Percentiles rank a stretch among this genome's conserved stretches.
These are phyloP conservation scores for Anoplophora glabripennis DNA, from an alignment of 1,140 invertebrate species.

Conservation along the genomic window DNA sequence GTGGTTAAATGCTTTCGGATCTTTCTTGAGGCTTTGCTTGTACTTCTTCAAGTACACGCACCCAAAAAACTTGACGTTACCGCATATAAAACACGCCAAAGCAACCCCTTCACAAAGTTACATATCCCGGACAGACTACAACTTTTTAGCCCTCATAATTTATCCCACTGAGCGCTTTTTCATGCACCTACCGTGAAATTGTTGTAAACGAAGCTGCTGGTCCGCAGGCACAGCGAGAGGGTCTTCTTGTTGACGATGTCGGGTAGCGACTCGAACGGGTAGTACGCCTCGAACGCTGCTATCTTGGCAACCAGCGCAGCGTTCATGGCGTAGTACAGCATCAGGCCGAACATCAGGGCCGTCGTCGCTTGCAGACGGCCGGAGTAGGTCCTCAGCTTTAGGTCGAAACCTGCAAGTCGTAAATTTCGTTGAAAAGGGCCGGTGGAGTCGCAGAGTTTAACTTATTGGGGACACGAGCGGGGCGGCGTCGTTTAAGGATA, in stretches of 20 bases:
- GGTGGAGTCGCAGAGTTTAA: too few species aligned
- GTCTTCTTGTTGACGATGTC: conserved; percentile 28
- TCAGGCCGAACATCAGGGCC: conserved; percentile 34
- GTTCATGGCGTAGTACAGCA: conserved; percentile 37
- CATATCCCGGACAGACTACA: too few species aligned
- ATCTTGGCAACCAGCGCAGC: conserved; percentile 41
- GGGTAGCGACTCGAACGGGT: conserved; percentile 33
- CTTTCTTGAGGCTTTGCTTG: too few species aligned
- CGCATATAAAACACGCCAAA: too few species aligned
- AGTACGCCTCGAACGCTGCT: conserved; percentile 28
- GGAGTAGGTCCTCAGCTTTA: conserved; percentile 33
- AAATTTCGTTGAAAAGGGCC: not conserved
- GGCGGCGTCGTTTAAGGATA: too few species aligned
- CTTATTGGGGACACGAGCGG: too few species aligned
- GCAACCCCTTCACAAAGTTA: too few species aligned
- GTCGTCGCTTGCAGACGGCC: conserved; percentile 34
- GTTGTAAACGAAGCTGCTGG: conserved; percentile 43
- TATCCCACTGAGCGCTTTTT: too few species aligned
- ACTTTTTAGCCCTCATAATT: not conserved
- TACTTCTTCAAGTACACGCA: too few species aligned
- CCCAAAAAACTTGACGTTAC: too few species aligned
- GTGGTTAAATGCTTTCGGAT: too few species aligned
- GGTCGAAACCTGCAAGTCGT: conserved; percentile 32
- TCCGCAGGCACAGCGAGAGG: conserved; percentile 39
- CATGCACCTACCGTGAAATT: conserved; percentile 40